A percentile compares a stretch with the other conserved stretches of the same genome.
These are phyloP conservation scores for Euthynnus affinis DNA, from an alignment of 2,797 vertebrate species.

Conservation along the genomic window DNA sequence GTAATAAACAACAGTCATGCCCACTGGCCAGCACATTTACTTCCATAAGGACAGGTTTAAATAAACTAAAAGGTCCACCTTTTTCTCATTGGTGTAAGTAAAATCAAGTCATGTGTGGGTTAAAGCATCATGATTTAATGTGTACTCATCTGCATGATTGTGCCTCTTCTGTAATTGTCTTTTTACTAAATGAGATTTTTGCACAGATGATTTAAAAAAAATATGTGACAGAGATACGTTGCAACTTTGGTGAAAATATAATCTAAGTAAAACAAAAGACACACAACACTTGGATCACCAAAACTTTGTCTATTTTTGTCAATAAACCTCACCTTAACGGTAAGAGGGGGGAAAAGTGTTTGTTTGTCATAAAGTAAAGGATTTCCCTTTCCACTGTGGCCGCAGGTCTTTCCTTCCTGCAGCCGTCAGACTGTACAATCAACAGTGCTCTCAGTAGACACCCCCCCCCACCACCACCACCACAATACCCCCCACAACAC, in stretches of 20 bases:
- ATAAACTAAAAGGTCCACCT: background rate
- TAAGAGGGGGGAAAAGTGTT: too few relatives aligned
- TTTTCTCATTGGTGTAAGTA: too few relatives aligned
- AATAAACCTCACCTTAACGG: background rate
- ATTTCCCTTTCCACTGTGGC: too few relatives aligned
- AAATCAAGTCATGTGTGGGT: background rate
- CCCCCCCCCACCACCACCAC: too few relatives aligned
- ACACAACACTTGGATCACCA: background rate
- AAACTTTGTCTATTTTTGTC: background rate
- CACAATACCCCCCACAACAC: too few relatives aligned
- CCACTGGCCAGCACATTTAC: background rate
- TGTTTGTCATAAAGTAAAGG: too few relatives aligned
- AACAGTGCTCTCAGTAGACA: too few relatives aligned
- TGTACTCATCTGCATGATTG: background rate
- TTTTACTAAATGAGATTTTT: background rate
- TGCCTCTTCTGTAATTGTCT: background rate
- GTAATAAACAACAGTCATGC: background rate
- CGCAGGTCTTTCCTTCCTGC: too few relatives aligned
- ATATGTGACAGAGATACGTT: background rate
- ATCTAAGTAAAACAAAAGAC: background rate
- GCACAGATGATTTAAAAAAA: background rate
- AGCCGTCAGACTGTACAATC: too few relatives aligned
- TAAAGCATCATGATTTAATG: background rate
- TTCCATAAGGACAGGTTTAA: background rate
- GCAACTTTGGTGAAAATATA: slow-evolving; percentile 3